phyloP scores from a whole-genome alignment of 2,797 vertebrate genomes.

The Mionectes olivaceus region DNA sequence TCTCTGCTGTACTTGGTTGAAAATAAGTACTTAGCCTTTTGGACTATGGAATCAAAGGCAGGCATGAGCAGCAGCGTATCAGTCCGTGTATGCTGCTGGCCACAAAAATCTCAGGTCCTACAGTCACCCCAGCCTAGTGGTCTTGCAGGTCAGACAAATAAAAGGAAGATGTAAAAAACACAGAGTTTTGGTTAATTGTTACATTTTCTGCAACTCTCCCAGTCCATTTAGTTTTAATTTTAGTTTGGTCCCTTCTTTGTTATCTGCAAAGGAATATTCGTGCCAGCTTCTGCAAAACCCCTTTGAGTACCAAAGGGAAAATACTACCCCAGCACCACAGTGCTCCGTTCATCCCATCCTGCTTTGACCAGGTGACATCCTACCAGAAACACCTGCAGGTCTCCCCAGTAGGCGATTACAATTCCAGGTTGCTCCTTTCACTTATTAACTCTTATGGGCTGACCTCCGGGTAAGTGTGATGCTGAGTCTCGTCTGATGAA shows the following conservation, averaged over 20 bases:
- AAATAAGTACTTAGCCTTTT: slow-evolving; percentile 30
- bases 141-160: not conserved
- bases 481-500: not conserved
- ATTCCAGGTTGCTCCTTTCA: not conserved
- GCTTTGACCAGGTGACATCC: not conserved
- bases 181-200: not conserved
- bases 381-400: not conserved
- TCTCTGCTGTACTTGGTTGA: not conserved
- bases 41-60: slow-evolving; percentile 43
- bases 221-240: not conserved
- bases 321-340: not conserved
- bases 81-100: not conserved
- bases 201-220: not conserved
- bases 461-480: not conserved
- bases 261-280: not conserved
- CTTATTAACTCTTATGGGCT: not conserved
- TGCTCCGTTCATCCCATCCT: not conserved
- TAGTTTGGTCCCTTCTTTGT: not conserved
- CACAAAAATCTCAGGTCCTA: not conserved
- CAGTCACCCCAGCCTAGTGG: not conserved
- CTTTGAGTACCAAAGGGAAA: not conserved
- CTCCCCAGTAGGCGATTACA: not conserved
- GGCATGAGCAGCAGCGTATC: not conserved
- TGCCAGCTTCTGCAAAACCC: not conserved
- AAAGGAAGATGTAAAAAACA: not conserved